Percentiles rank a stretch among this genome's conserved stretches.
Conservation (phyloP, 2,888 invertebrate species). For the Kryphioiulus occultus region DNA sequence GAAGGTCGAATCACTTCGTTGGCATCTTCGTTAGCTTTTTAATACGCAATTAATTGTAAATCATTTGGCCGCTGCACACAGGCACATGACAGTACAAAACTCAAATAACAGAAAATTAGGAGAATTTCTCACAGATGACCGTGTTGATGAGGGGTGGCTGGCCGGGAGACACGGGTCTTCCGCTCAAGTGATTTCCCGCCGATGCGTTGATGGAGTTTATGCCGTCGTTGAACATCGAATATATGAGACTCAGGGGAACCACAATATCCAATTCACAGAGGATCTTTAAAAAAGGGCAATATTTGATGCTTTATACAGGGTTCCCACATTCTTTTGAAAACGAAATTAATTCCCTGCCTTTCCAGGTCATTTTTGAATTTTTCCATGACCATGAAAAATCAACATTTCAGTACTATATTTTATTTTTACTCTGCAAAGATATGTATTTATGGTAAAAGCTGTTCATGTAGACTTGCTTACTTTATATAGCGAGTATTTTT, state of each 20-base stretch:
- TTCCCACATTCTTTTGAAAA: too few relatives aligned
- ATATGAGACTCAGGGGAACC: conserved; percentile 84
- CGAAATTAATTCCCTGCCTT: too few relatives aligned
- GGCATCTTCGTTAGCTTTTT: conserved; percentile 24
- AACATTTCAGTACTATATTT: too few relatives aligned
- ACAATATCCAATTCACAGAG: conserved; percentile 88
- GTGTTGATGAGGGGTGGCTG: conserved; percentile 53
- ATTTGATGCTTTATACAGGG: too few relatives aligned
- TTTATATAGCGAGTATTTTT: too few relatives aligned
- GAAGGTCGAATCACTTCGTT: conserved; percentile 72
- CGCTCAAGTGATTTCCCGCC: neutral
- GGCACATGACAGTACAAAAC: neutral
- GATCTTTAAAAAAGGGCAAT: conserved; percentile 61
- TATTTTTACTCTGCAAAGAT: too few relatives aligned
- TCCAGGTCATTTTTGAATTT: too few relatives aligned
- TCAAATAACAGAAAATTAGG: neutral
- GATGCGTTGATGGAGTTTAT: conserved; percentile 66
- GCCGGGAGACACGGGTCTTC: neutral
- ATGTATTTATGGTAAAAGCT: too few relatives aligned
- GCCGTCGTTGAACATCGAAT: conserved; percentile 89
- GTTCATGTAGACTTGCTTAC: too few relatives aligned
- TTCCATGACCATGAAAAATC: too few relatives aligned
- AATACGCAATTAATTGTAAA: too few relatives aligned
- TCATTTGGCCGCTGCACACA: neutral
- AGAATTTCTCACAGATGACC: conserved; percentile 55